A percentile compares a stretch with the other conserved stretches of the same genome.
Evolutionary conservation across 2,797 vertebrate genomes (phyloP).

Genomic region (Sebastes hubbsi): DNA sequence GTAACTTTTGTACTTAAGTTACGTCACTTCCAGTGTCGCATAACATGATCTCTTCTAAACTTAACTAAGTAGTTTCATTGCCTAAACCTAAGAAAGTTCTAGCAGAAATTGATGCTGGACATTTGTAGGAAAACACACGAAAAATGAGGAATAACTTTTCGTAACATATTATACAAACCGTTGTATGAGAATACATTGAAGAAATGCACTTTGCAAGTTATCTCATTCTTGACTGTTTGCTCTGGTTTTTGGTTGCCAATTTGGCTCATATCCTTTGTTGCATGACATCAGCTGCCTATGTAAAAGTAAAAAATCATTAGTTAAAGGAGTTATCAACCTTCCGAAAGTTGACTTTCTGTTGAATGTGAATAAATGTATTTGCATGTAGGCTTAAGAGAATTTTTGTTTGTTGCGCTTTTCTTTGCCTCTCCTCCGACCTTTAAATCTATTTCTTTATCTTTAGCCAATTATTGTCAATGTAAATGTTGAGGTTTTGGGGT

Average conservation of each 20-base stretch:
- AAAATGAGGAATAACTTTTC: no score
- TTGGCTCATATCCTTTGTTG: not conserved
- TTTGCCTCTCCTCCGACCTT: not conserved
- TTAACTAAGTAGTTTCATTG: not conserved
- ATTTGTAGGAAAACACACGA: no score
- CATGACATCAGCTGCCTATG: not conserved
- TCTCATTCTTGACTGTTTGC: not conserved
- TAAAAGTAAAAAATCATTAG: not conserved
- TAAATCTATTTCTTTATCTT: not conserved
- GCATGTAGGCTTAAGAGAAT: not conserved
- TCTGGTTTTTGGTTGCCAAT: not conserved
- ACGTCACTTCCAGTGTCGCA: no score
- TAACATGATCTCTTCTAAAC: not conserved
- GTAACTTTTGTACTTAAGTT: no score
- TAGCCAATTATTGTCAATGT: not conserved
- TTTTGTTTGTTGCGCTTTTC: not conserved
- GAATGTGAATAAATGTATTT: not conserved
- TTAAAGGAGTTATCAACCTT: not conserved
- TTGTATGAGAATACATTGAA: not conserved
- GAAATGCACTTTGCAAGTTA: not conserved
- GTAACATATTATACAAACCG: no score
- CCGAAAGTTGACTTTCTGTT: not conserved
- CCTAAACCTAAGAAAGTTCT: not conserved
- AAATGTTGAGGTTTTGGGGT: slow-evolving; percentile 16
- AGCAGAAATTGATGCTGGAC: no score